phyloP scores from a whole-genome alignment of 2,888 invertebrate species.

The Electrophaes corylata region DNA sequence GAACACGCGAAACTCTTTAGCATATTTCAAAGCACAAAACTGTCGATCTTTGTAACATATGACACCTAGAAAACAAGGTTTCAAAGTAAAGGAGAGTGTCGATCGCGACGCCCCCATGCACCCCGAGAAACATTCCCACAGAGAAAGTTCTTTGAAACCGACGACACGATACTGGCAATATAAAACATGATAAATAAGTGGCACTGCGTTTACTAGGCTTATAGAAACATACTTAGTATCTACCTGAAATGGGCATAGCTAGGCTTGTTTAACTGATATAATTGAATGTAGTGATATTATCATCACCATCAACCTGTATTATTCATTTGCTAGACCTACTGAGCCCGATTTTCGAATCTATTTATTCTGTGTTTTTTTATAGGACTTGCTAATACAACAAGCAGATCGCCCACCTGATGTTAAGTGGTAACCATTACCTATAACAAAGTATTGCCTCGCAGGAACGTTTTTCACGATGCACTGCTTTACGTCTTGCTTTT shows the following conservation, averaged over 20 bases:
- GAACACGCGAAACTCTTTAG: background rate
- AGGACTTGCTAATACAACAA: background rate
- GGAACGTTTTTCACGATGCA: no score
- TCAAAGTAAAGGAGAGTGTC: slow-evolving; percentile 22
- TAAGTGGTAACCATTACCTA: background rate
- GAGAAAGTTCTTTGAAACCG: background rate
- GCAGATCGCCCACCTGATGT: background rate
- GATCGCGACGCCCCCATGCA: slow-evolving; percentile 14
- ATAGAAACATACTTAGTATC: no score
- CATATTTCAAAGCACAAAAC: slow-evolving; percentile 11
- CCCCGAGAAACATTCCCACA: slow-evolving; percentile 18
- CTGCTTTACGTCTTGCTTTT: no score
- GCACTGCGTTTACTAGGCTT: no score
- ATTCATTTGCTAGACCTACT: no score
- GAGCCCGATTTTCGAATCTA: no score
- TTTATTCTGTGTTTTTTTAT: no score
- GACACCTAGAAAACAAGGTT: slow-evolving; percentile 21
- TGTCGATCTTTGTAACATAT: slow-evolving; percentile 8
- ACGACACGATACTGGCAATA: background rate
- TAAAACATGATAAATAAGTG: no score
- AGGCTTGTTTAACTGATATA: no score
- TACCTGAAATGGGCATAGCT: no score
- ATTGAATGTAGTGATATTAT: no score
- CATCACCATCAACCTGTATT: no score
- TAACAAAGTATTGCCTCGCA: background rate